These are phyloP conservation scores for Volucella bombylans DNA, from an alignment of 2,888 invertebrate species.

Conservation along the genomic window DNA sequence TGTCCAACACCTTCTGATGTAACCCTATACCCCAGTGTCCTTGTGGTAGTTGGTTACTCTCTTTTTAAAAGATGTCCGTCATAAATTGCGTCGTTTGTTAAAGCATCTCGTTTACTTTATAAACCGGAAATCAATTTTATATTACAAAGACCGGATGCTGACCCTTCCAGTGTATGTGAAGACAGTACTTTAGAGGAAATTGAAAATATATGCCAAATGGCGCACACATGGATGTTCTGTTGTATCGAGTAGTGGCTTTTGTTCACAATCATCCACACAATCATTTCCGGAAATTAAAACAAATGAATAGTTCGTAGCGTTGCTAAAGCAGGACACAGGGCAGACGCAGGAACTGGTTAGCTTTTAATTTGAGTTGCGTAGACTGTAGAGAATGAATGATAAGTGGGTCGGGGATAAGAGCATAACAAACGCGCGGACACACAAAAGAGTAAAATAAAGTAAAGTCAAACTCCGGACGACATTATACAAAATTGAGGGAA, in stretches of 20 bases:
- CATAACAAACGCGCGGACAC: slow-evolving; percentile 52
- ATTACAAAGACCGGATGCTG: slow-evolving; percentile 43
- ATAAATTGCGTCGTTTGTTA: slow-evolving; percentile 38
- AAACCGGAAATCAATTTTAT: slow-evolving; percentile 59
- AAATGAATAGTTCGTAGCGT: slow-evolving; percentile 48
- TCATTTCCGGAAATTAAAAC: slow-evolving; percentile 69
- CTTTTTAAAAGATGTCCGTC: slow-evolving; percentile 15
- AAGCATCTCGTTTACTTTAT: slow-evolving; percentile 14
- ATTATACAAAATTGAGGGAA: slow-evolving; percentile 34
- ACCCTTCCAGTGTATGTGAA: slow-evolving; percentile 13
- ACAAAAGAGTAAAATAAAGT: slow-evolving; percentile 66
- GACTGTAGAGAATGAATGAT: slow-evolving; percentile 26
- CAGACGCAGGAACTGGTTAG: not conserved
- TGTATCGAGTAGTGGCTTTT: slow-evolving; percentile 27
- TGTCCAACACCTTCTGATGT: no score
- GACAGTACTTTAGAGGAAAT: slow-evolving; percentile 46
- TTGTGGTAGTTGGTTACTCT: no score
- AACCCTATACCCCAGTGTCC: not conserved
- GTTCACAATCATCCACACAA: slow-evolving; percentile 47
- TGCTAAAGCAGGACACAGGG: not conserved
- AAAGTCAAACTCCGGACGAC: not conserved
- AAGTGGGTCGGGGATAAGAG: slow-evolving; percentile 54
- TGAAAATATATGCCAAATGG: slow-evolving; percentile 57
- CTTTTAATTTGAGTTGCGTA: slow-evolving; percentile 13
- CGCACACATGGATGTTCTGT: not conserved